phyloP scores from a whole-genome alignment of 2,888 invertebrate species.

The Eilema sororculum region DNA sequence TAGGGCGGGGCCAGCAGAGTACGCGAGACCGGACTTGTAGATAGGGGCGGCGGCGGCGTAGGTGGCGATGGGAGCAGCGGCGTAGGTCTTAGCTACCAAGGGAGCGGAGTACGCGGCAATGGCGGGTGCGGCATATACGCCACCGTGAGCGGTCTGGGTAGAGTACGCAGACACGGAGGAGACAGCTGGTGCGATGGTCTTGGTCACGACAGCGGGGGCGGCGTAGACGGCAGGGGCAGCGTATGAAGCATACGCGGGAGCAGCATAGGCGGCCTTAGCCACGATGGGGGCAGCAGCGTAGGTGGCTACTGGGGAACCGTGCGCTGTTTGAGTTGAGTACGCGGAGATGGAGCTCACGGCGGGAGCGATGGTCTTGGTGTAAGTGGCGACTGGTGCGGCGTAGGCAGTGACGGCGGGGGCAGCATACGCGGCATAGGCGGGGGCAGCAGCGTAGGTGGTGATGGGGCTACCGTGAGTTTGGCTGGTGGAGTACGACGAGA shows the following conservation, averaged over 20 bases:
- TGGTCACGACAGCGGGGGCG: conserved; percentile 61
- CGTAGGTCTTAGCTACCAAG: conserved; percentile 53
- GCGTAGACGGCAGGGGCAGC: conserved; percentile 56
- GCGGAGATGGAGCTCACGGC: conserved; percentile 74
- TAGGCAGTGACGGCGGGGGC: conserved; percentile 58
- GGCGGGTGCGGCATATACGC: conserved; percentile 63
- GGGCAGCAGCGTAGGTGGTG: conserved; percentile 65
- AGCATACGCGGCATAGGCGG: conserved; percentile 63
- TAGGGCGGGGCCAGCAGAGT: conserved; percentile 73
- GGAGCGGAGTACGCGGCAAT: conserved; percentile 68
- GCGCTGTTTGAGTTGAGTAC: conserved; percentile 67
- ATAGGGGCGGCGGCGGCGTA: conserved; percentile 72
- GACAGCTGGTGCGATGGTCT: conserved; percentile 62
- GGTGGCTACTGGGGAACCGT: conserved; percentile 57
- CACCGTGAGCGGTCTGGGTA: conserved; percentile 64
- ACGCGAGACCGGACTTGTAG: conserved; percentile 78
- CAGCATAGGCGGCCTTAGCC: conserved; percentile 56
- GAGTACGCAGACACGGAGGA: conserved; percentile 69
- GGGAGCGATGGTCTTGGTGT: conserved; percentile 60
- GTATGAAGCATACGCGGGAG: conserved; percentile 70
- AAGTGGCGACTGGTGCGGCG: conserved; percentile 61
- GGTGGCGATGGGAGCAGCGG: conserved; percentile 58
- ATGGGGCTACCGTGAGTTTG: conserved; percentile 57
- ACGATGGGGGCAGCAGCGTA: conserved; percentile 66
- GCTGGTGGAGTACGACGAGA: conserved; percentile 68